Evolutionary conservation across 2,888 invertebrate genomes (phyloP).

Genomic region (Idaea straminata): DNA sequence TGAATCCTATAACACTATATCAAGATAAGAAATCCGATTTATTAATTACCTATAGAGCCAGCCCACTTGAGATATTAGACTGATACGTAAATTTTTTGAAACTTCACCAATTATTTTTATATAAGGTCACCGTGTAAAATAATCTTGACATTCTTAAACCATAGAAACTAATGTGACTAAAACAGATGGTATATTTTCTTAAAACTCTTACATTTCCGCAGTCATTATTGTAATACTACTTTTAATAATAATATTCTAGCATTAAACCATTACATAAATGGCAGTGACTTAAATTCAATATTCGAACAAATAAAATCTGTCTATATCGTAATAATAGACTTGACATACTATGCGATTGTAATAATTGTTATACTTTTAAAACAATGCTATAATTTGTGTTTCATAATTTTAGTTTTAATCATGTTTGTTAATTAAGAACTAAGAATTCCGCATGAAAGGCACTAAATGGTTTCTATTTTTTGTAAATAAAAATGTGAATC

Average conservation of each 20-base stretch:
- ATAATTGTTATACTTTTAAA: not conserved
- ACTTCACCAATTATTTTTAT: not conserved
- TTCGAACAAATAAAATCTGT: not conserved
- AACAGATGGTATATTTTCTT: constrained; percentile 36
- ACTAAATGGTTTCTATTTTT: constrained; percentile 67
- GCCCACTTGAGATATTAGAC: not conserved
- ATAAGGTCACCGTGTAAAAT: not conserved
- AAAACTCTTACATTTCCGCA: constrained; percentile 31
- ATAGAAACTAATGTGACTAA: constrained; percentile 31
- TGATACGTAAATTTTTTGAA: not conserved
- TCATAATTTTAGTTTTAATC: constrained; percentile 41
- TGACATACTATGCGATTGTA: not conserved
- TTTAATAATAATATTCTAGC: constrained; percentile 15
- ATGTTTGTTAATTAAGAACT: constrained; percentile 58
- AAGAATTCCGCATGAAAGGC: constrained; percentile 47
- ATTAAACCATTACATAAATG: constrained; percentile 27
- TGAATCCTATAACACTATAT: not conserved
- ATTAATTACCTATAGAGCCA: not conserved
- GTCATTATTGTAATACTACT: constrained; percentile 24
- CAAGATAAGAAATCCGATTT: not conserved
- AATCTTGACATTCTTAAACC: constrained; percentile 13
- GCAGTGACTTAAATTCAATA: constrained; percentile 35
- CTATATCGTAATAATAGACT: not conserved
- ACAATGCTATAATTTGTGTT: constrained; percentile 9
- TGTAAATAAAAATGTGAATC: constrained; percentile 70